These are phyloP conservation scores for Copidosoma floridanum DNA, from an alignment of 1,140 invertebrate genomes.

Conservation along the genomic window DNA sequence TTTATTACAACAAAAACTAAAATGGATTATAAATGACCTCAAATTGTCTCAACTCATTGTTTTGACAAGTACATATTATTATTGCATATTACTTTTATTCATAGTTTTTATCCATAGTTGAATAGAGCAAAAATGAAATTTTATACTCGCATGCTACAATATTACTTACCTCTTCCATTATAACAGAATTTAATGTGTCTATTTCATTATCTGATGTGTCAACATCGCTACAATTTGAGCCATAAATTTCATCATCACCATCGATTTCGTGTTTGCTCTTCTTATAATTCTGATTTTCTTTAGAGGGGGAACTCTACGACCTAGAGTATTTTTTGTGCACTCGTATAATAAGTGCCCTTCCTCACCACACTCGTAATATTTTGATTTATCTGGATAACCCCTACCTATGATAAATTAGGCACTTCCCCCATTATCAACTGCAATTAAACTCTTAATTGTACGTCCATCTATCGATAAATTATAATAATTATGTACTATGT, in stretches of 20 bases:
- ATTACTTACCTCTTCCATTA: too few species aligned
- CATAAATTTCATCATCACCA: conserved; percentile 45
- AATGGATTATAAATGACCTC: too few species aligned
- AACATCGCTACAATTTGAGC: too few species aligned
- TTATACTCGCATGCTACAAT: conserved; percentile 20
- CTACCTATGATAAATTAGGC: conserved; percentile 71
- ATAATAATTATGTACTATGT: background rate
- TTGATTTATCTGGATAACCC: conserved; percentile 73
- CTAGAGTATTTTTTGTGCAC: conserved; percentile 72
- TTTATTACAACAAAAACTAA: too few species aligned
- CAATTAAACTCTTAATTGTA: conserved; percentile 72
- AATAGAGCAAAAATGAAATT: too few species aligned
- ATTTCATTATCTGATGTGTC: too few species aligned
- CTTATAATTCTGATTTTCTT: conserved; percentile 67
- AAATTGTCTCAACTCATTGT: too few species aligned
- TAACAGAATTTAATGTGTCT: conserved; percentile 71
- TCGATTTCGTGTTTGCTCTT: conserved; percentile 38
- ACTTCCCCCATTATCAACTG: conserved; percentile 75
- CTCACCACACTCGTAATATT: conserved; percentile 80
- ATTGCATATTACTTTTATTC: too few species aligned
- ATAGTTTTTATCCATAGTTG: too few species aligned
- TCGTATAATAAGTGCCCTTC: conserved; percentile 76
- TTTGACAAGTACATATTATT: too few species aligned
- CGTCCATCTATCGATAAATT: conserved; percentile 70
- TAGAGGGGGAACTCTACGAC: conserved; percentile 67